Base-by-base conservation (phyloP, 2,113 vertebrate species). In the Apus apus region DNA sequence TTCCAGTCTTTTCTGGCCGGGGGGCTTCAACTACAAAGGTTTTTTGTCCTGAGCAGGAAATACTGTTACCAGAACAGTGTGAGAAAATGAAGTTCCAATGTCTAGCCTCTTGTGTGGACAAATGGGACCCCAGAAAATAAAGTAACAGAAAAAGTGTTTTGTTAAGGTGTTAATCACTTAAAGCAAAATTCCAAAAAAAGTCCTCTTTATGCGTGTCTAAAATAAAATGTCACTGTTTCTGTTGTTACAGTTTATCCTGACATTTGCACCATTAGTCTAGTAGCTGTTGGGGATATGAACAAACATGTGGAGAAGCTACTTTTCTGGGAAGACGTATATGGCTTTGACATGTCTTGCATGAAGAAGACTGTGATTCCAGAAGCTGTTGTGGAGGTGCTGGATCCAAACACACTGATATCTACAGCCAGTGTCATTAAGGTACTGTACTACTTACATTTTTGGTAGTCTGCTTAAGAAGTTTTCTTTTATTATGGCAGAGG, bases 341-440 rank as follows among this genome's bases (percentile, higher is more conserved):
- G 99, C 77, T 99, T 99, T 96, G 98, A 98, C 92, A 99, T 99
- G 99, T 97, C 98, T 14, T 99, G 99, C 91, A 99, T 99, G 99
- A 99, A 99, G 98, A 98, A 98, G 73, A 98, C 97, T 8, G 99
- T 99, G 86, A 94, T 99, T 85, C 98, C 98, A 11, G 99, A 99
- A 95, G 98, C 99, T 18, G 73, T 98, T 64, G 99, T 99, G 76
- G 98, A 99, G 86, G 90, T 99, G 89, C 73, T 99, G 79, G 98
- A 98, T 32, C 97, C 98, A 9, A 98, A 98, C 64, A 98, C 98
- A 0, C 90, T 99, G 36, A 97, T 99, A 90, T 99, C 99, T 78
- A 97, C 99, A 26, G 96, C 99, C 38, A 85, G 92, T 72, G 96
- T 98, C 81, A 98, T 99, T 94, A 99, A 99, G 99, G 99, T 99